These are phyloP conservation scores for Drosophila dives DNA, from an alignment of 2,888 invertebrate species.

Conservation along the genomic window DNA sequence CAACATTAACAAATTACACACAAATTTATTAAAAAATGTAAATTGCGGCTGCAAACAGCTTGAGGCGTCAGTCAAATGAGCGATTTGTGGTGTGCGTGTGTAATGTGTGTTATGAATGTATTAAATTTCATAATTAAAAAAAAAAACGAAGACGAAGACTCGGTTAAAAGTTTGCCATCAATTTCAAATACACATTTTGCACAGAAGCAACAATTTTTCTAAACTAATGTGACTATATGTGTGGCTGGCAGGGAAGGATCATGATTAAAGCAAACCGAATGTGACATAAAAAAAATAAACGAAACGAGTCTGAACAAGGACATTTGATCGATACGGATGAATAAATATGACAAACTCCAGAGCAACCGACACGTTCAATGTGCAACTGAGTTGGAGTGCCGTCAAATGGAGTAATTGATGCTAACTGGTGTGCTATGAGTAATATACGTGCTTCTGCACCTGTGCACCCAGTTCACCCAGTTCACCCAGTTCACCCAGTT, in stretches of 20 bases:
- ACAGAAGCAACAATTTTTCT: slow-evolving; percentile 12
- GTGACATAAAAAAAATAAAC: slow-evolving; percentile 10
- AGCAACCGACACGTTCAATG: slow-evolving; percentile 6
- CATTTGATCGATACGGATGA: slow-evolving; percentile 58
- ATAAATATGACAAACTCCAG: slow-evolving; percentile 35
- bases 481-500: too few relatives aligned
- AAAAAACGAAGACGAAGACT: not conserved
- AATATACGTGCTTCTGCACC: slow-evolving; percentile 56
- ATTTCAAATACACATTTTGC: slow-evolving; percentile 10
- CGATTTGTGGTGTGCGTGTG: not conserved
- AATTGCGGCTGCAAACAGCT: not conserved
- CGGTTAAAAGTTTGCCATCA: slow-evolving; percentile 5
- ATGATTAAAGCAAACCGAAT: slow-evolving; percentile 7
- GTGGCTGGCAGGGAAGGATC: not conserved
- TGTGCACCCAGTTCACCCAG: too few relatives aligned
- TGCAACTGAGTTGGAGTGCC: not conserved
- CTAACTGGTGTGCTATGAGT: slow-evolving; percentile 31
- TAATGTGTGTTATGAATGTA: not conserved
- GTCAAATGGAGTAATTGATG: not conserved
- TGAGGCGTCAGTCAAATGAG: not conserved
- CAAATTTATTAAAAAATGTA: too few relatives aligned
- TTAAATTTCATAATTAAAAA: not conserved
- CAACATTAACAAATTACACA: not conserved
- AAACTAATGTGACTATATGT: slow-evolving; percentile 16
- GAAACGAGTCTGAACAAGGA: slow-evolving; percentile 34